A percentile compares a stretch with the other conserved stretches of the same genome.
Conservation (phyloP, 2,888 invertebrate species). For the Imbricaverruca yamaguchii region DNA sequence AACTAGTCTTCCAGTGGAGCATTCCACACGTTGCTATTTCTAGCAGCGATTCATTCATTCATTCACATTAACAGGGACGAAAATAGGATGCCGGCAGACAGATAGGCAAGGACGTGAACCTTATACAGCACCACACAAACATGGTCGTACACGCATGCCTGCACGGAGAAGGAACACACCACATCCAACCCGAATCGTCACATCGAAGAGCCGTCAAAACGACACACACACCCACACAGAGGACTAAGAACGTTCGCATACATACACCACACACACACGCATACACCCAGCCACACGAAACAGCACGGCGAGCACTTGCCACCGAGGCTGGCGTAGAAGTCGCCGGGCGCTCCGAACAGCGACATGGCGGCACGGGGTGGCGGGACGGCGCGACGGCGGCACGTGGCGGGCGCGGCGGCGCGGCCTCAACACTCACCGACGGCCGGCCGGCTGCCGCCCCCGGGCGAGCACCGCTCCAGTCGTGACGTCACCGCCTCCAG, state of each 20-base stretch:
- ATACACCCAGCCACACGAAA: neutral
- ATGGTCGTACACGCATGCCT: too few relatives aligned
- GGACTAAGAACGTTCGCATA: neutral
- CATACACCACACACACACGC: neutral
- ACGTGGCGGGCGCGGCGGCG: neutral
- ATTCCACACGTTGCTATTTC: too few relatives aligned
- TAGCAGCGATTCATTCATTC: too few relatives aligned
- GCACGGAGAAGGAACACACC: too few relatives aligned
- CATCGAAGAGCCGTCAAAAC: neutral
- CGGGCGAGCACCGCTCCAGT: neutral
- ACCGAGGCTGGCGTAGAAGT: neutral
- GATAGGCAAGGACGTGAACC: too few relatives aligned
- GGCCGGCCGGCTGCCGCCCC: neutral
- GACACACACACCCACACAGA: neutral
- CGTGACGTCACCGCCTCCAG: slow-evolving; percentile 24
- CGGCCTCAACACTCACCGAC: neutral
- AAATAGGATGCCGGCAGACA: too few relatives aligned
- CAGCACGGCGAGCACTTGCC: neutral
- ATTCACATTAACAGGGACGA: too few relatives aligned
- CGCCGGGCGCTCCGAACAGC: slow-evolving; percentile 6
- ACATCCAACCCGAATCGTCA: too few relatives aligned
- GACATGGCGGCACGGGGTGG: neutral
- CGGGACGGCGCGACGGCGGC: neutral
- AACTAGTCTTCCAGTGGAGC: too few relatives aligned
- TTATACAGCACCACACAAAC: too few relatives aligned